phyloP scores from a whole-genome alignment of 2,888 invertebrate genomes.

The Caenorhabditis virilis region DNA sequence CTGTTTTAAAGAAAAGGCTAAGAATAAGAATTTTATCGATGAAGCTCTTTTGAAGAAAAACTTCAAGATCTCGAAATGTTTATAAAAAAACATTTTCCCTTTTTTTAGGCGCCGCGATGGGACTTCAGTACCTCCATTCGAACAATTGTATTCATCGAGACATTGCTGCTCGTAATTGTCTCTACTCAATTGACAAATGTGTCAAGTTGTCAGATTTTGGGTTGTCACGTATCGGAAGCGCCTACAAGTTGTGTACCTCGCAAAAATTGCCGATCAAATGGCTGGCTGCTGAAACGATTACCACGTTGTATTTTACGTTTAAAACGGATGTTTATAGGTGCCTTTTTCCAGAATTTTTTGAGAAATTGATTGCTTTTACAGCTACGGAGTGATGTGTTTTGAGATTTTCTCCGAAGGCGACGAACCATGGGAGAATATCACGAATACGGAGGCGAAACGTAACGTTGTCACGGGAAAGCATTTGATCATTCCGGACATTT shows the following conservation, averaged over 20 bases:
- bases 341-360: neutral
- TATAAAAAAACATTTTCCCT: no score
- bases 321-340: constrained; percentile 7
- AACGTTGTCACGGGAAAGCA: constrained; percentile 19
- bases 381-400: constrained; percentile 45
- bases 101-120: constrained; percentile 10
- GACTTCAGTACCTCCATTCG: constrained; percentile 23
- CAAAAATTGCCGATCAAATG: constrained; percentile 39
- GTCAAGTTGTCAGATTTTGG: constrained; percentile 46
- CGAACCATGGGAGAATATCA: constrained; percentile 42
- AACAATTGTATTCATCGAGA: constrained; percentile 35
- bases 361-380: constrained; percentile 8
- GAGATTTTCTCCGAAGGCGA: constrained; percentile 43
- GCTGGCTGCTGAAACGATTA: constrained; percentile 32
- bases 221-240: constrained; percentile 24
- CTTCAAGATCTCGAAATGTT: no score
- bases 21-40: no score
- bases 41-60: no score
- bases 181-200: constrained; percentile 6
- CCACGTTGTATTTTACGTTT: neutral
- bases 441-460: constrained; percentile 17
- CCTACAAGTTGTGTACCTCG: constrained; percentile 23
- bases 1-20: no score
- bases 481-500: constrained; percentile 25
- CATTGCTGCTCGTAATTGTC: constrained; percentile 33